Percentiles rank a stretch among this genome's conserved stretches.
Evolutionary conservation across 2,888 invertebrate species (phyloP).

Genomic region (Hyalella azteca): DNA sequence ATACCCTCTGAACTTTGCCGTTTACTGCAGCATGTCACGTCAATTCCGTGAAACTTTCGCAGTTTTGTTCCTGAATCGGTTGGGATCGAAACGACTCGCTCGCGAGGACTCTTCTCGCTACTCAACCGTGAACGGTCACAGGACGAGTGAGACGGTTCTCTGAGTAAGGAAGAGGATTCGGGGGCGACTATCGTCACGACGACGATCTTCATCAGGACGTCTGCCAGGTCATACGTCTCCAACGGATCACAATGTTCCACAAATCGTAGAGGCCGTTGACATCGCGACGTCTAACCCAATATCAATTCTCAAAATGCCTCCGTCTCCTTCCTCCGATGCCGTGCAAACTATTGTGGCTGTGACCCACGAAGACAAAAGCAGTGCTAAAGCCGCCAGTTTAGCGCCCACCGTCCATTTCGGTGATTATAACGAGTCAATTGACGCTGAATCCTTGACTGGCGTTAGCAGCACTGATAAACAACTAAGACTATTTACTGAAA

Average conservation of each 20-base stretch:
- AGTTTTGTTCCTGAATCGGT: conserved; percentile 71
- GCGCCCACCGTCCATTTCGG: conserved; percentile 12
- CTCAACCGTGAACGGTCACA: conserved; percentile 50
- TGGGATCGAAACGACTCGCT: background rate
- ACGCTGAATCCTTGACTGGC: background rate
- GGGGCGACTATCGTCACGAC: background rate
- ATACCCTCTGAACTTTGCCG: conserved; percentile 70
- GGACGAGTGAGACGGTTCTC: conserved; percentile 39
- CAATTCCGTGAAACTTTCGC: conserved; percentile 94
- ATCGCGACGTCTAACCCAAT: conserved; percentile 13
- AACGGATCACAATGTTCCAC: background rate
- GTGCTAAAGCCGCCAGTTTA: background rate
- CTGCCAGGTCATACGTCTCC: conserved; percentile 32
- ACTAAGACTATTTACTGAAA: background rate
- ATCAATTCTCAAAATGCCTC: background rate
- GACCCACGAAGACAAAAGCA: background rate
- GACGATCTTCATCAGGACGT: conserved; percentile 18
- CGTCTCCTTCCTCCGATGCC: background rate
- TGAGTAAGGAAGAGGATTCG: conserved; percentile 38
- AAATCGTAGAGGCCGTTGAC: background rate
- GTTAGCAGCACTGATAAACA: background rate
- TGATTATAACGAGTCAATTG: background rate
- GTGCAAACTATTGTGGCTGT: background rate
- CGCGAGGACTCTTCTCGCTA: conserved; percentile 48
- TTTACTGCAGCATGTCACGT: conserved; percentile 94